A percentile compares a stretch with the other conserved stretches of the same genome.
Conservation (phyloP, 37 sponge, comb jelly and placozoan species). For the Beroe ovata region DNA sequence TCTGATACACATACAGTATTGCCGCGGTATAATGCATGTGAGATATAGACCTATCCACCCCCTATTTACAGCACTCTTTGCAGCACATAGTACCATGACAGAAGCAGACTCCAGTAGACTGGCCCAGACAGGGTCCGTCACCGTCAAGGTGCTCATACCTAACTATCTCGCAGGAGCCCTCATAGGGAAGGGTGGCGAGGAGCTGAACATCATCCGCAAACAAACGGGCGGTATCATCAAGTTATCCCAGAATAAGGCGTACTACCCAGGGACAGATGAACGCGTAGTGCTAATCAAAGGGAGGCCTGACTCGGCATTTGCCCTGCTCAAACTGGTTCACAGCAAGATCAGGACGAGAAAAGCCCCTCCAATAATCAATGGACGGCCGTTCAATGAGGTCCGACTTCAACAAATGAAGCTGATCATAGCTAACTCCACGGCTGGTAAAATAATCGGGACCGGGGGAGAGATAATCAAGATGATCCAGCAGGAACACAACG, state of each 20-base stretch:
- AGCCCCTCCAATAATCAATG: slow-evolving; percentile 62
- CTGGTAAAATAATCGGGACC: slow-evolving; percentile 54
- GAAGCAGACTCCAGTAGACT: slow-evolving; percentile 63
- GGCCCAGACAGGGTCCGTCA: slow-evolving; percentile 61
- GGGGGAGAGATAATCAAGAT: slow-evolving; percentile 64
- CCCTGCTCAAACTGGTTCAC: slow-evolving; percentile 52
- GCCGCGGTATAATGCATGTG: slow-evolving; percentile 35
- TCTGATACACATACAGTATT: neutral
- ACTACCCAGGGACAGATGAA: slow-evolving; percentile 61
- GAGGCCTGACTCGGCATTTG: slow-evolving; percentile 52
- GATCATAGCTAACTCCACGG: slow-evolving; percentile 61
- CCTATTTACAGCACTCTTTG: slow-evolving; percentile 62
- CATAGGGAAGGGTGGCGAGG: slow-evolving; percentile 65
- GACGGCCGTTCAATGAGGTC: slow-evolving; percentile 58
- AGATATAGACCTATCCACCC: too few species aligned
- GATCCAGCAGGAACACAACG: slow-evolving; percentile 67
- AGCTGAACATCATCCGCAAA: slow-evolving; percentile 63
- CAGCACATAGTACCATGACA: slow-evolving; percentile 61
- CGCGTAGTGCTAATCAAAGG: slow-evolving; percentile 52
- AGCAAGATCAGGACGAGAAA: slow-evolving; percentile 66
- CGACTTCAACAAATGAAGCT: slow-evolving; percentile 63
- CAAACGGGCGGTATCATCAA: slow-evolving; percentile 64
- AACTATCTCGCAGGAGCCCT: slow-evolving; percentile 69
- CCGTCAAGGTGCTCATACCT: slow-evolving; percentile 66
- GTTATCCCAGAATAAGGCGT: slow-evolving; percentile 64